These are phyloP conservation scores for Periophthalmus modestus DNA, from an alignment of 2,113 vertebrate species.

Conservation along the genomic window DNA sequence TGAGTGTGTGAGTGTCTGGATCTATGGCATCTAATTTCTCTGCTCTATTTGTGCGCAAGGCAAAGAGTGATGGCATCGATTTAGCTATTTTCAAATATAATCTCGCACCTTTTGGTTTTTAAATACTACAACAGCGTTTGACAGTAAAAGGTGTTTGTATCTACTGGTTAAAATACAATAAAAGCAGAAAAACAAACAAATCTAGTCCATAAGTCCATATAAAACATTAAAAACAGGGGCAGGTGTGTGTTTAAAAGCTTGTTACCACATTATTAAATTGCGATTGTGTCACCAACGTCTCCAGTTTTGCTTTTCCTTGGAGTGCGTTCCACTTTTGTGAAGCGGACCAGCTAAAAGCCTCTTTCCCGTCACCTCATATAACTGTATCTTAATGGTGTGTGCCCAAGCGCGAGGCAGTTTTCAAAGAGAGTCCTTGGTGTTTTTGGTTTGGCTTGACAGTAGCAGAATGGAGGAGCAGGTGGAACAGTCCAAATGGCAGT, in stretches of 20 bases:
- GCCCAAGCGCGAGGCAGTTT: constrained; percentile 58
- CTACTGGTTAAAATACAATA: not conserved
- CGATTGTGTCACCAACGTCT: no score
- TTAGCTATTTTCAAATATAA: not conserved
- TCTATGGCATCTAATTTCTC: constrained; percentile 35
- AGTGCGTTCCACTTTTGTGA: no score
- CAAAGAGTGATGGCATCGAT: constrained; percentile 7
- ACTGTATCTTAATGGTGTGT: constrained; percentile 14
- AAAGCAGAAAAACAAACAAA: no score
- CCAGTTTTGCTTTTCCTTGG: no score
- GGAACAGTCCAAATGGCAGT: constrained; percentile 66
- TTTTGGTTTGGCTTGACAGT: constrained; percentile 52
- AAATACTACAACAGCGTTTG: not conserved
- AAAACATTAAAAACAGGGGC: no score
- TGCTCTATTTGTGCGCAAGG: constrained; percentile 17
- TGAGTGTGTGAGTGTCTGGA: constrained; percentile 38
- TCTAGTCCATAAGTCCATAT: no score
- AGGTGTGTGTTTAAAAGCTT: no score
- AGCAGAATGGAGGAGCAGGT: constrained; percentile 73
- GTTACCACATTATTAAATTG: no score
- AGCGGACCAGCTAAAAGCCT: no score
- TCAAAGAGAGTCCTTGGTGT: constrained; percentile 66
- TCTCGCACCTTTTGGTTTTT: not conserved
- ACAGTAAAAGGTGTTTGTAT: not conserved
- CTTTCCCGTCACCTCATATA: not conserved